Percentiles rank a stretch among this genome's conserved stretches.
These are phyloP conservation scores for Hyperopisus bebe DNA, from an alignment of 2,113 vertebrate genomes.

Conservation along the genomic window DNA sequence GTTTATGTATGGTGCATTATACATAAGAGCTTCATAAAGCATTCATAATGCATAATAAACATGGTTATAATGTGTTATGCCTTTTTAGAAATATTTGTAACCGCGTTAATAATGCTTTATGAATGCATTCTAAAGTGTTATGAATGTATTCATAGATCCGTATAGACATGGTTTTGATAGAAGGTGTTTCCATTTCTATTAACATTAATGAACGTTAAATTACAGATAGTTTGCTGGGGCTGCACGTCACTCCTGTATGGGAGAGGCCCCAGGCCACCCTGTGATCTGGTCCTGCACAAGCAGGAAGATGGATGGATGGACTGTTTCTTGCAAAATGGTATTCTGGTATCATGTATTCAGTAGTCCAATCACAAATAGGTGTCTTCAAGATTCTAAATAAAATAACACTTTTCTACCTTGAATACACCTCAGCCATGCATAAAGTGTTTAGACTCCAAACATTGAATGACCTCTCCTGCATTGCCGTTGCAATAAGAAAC, in stretches of 20 bases:
- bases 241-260: not conserved
- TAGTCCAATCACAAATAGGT: not conserved
- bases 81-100: not conserved
- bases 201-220: not conserved
- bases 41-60: not conserved
- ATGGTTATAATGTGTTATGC: not conserved
- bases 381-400: not conserved
- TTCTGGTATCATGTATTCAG: not conserved
- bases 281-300: not conserved
- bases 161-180: not conserved
- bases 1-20: too few species aligned
- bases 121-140: not conserved
- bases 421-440: not conserved
- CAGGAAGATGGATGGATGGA: not conserved
- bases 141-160: not conserved
- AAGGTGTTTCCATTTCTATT: not conserved
- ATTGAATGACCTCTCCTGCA: not conserved
- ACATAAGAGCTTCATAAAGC: too few species aligned
- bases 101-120: not conserved
- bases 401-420: not conserved
- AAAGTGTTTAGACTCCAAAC: not conserved
- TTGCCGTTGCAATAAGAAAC: not conserved
- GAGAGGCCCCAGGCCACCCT: not conserved
- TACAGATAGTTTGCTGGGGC: not conserved
- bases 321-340: not conserved